Conservation (phyloP, 2,797 vertebrate species). For the Meriones psammophilus region DNA sequence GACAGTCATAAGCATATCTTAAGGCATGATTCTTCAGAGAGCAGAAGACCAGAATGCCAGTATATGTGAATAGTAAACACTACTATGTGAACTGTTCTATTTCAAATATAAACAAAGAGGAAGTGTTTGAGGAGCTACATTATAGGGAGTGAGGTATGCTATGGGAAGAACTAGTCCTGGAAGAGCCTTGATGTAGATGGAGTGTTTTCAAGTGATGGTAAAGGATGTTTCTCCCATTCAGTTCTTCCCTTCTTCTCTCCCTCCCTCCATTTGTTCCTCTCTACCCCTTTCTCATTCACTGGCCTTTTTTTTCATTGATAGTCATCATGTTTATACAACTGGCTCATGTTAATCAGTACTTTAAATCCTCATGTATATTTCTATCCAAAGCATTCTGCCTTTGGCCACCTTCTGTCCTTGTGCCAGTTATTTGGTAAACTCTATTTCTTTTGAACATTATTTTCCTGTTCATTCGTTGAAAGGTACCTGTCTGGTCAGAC, state of each 20-base stretch:
- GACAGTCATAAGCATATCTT: not conserved
- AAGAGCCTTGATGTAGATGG: not conserved
- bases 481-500: not conserved
- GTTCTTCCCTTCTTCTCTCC: no score
- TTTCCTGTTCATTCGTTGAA: not conserved
- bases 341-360: not conserved
- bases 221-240: not conserved
- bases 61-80: not conserved
- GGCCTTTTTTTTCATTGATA: no score
- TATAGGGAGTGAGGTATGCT: no score
- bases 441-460: no score
- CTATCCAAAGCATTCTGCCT: not conserved
- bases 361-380: no score
- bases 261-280: no score
- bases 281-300: no score
- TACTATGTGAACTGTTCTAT: not conserved
- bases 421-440: not conserved
- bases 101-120: not conserved
- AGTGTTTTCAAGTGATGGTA: not conserved
- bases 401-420: not conserved
- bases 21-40: not conserved
- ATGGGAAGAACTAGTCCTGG: accelerated
- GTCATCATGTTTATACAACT: not conserved
- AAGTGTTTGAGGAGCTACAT: not conserved
- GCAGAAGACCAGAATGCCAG: not conserved